Percentiles rank a stretch among this genome's conserved stretches.
Conservation (phyloP, 2,888 invertebrate species). For the Pseudococcus jackbeardsleyi region DNA sequence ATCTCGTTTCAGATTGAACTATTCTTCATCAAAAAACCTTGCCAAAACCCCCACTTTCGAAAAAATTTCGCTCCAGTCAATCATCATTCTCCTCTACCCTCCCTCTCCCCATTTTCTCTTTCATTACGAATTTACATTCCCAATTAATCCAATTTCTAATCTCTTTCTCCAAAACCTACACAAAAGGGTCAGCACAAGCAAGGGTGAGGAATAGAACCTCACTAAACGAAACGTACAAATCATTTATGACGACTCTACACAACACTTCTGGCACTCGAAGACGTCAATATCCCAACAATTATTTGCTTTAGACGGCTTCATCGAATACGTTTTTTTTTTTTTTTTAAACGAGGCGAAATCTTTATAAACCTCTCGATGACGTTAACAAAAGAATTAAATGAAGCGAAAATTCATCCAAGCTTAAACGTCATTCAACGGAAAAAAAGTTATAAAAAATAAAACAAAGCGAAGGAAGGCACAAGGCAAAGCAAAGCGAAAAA, state of each 20-base stretch:
- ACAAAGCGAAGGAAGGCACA: slow-evolving; percentile 18
- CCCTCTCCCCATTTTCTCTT: background rate
- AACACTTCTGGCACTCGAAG: slow-evolving; percentile 42
- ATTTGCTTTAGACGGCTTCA: slow-evolving; percentile 44
- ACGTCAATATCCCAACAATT: slow-evolving; percentile 56
- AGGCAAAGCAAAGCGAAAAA: background rate
- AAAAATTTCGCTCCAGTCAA: too few relatives aligned
- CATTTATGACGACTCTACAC: slow-evolving; percentile 14
- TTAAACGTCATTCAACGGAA: slow-evolving; percentile 51
- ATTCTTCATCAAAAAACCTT: too few relatives aligned
- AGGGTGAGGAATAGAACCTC: background rate
- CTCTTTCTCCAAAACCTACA: background rate
- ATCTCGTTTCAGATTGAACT: too few relatives aligned
- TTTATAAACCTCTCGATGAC: slow-evolving; percentile 57
- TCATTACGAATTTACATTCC: background rate
- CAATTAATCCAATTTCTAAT: background rate
- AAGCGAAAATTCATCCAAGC: slow-evolving; percentile 58
- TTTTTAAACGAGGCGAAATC: slow-evolving; percentile 15
- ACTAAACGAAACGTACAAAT: slow-evolving; percentile 30
- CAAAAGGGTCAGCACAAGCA: background rate
- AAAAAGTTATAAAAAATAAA: slow-evolving; percentile 39
- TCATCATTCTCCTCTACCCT: background rate
- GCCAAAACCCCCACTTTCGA: too few relatives aligned
- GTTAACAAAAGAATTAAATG: slow-evolving; percentile 60
- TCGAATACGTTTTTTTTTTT: too few relatives aligned